Conservation (phyloP, 2,113 vertebrate genomes). For the Toxostoma redivivum region DNA sequence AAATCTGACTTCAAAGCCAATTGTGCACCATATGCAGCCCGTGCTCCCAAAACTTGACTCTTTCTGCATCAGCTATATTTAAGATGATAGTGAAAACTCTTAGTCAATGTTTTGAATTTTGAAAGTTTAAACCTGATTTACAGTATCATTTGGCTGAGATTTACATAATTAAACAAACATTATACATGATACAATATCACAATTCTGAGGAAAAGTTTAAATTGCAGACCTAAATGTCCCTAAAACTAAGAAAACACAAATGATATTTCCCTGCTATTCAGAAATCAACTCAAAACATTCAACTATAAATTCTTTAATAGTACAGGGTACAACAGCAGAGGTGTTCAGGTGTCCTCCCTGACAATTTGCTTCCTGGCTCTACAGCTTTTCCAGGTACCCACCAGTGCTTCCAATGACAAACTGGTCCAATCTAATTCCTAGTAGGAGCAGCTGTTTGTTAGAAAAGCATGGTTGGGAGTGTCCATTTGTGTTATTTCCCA, state of each 20-base stretch:
- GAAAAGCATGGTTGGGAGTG: neutral
- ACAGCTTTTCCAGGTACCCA: neutral
- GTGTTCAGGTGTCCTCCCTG: neutral
- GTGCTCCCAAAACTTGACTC: neutral
- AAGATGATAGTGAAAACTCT: neutral
- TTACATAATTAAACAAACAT: neutral
- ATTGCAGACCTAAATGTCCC: neutral
- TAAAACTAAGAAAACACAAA: neutral
- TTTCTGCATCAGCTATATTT: neutral
- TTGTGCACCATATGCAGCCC: neutral
- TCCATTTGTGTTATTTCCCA: neutral
- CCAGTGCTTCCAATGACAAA: neutral
- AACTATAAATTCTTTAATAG: neutral
- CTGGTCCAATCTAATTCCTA: neutral
- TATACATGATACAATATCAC: rapidly evolving
- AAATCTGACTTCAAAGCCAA: neutral
- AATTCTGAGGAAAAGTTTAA: neutral
- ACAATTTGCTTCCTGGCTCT: neutral
- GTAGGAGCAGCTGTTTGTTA: neutral
- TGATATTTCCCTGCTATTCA: neutral
- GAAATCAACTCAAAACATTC: neutral
- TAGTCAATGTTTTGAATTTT: neutral
- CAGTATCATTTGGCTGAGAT: neutral
- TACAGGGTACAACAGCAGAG: neutral
- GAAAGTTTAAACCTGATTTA: neutral